A percentile compares a stretch with the other conserved stretches of the same genome.
These are phyloP conservation scores for Poecilia gillii DNA, from an alignment of 2,797 vertebrate species.

Conservation along the genomic window DNA sequence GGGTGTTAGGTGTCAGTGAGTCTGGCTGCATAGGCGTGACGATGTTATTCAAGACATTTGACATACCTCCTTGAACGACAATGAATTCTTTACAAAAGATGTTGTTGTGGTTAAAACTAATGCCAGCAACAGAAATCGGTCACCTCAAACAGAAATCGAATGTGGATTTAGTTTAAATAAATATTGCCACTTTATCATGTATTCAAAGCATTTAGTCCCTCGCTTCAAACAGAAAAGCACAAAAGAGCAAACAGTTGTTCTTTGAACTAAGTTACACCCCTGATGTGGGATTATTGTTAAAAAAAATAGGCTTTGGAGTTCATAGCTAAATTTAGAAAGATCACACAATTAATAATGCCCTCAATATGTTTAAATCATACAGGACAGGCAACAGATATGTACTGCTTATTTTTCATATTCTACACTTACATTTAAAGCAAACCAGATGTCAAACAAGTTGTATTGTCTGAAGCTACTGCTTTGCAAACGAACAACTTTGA, in stretches of 20 bases:
- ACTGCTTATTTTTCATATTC: background rate
- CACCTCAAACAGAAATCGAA: background rate
- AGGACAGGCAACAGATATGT: background rate
- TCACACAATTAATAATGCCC: background rate
- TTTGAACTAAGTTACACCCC: background rate
- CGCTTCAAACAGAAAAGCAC: background rate
- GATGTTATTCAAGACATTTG: background rate
- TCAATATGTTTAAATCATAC: background rate
- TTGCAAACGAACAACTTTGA: background rate
- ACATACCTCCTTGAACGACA: background rate
- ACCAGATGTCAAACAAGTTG: background rate
- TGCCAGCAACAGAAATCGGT: background rate
- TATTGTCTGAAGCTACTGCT: background rate
- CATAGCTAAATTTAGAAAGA: background rate
- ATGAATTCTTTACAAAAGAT: background rate
- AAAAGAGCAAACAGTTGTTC: too few relatives aligned
- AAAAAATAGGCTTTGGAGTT: background rate
- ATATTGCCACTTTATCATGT: background rate
- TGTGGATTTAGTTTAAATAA: background rate
- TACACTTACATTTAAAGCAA: background rate
- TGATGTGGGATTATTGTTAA: background rate
- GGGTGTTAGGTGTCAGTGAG: background rate
- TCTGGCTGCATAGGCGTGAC: background rate
- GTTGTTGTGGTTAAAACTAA: background rate
- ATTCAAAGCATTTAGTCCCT: background rate